A percentile compares a stretch with the other conserved stretches of the same genome.
These are phyloP conservation scores for Serinus canaria DNA, from an alignment of 2,113 vertebrate species.

Conservation along the genomic window DNA sequence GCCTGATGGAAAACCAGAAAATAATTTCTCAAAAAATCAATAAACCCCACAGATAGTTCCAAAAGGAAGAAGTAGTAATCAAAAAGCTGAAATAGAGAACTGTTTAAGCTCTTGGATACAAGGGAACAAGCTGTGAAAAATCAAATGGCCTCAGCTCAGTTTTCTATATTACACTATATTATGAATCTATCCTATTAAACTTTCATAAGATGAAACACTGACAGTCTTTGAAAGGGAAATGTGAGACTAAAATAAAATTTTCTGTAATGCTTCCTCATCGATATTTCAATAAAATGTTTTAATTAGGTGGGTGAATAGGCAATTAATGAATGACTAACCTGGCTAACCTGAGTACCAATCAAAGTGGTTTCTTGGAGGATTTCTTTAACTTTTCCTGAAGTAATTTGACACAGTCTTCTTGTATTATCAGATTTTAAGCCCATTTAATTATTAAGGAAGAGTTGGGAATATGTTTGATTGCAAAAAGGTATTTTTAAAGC, in stretches of 20 bases:
- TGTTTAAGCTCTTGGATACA: constrained; percentile 2
- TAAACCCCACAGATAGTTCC: constrained; percentile 1
- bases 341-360: neutral
- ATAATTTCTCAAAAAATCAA: constrained; percentile 44
- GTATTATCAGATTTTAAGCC: neutral
- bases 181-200: neutral
- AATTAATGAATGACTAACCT: neutral
- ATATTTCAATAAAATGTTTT: constrained; percentile 3
- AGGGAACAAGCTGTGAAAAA: constrained; percentile 19
- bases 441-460: neutral
- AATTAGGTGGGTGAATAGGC: neutral
- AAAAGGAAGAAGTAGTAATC: neutral
- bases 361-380: neutral
- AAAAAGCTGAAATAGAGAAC: constrained; percentile 24
- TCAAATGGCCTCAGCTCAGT: neutral
- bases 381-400: neutral
- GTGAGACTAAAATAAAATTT: neutral
- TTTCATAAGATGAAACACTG: neutral
- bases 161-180: neutral
- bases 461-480: neutral
- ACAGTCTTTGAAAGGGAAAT: constrained; percentile 16
- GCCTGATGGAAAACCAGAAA: constrained; percentile 38
- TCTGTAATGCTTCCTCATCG: neutral
- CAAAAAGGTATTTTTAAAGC: neutral
- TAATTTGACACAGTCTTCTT: neutral